Base-by-base conservation (phyloP, 2,888 invertebrate species). In the Galeopsomyia nigrocyanea region DNA sequence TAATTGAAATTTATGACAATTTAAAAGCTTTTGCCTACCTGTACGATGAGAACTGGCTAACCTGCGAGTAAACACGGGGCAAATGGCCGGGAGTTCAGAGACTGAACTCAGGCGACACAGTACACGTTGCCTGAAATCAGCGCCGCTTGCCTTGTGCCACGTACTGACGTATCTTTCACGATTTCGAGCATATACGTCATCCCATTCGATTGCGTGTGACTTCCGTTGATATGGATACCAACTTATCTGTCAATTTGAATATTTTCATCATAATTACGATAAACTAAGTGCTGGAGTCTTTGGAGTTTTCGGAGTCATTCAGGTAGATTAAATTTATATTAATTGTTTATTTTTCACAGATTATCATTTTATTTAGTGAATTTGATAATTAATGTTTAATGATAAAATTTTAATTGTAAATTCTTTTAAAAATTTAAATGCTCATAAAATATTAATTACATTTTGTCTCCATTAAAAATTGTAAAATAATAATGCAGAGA, bases 61-160 rank as follows among this genome's bases (percentile, higher is more conserved):
- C 73, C 75, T 73, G 65, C 31, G 68, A 57, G 47, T 66, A 65
- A 71, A 70, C 60, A 62, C 58, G 73, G 53, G 49, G 62, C 51
- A 66, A 73, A 75, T 70, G 73, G 70, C 68, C 71, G 71, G 57
- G 75, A 39, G 22, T 60, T 61, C 7, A n/a, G n/a, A n/a, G n/a
- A n/a, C 61, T 71, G 50, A 14, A 49, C 39, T 57, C 50, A 10
- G 31, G 21, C 19, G n/a, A 46, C 10, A 68, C 19, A 62, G 68
- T 64, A 67, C 73, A 75, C n/a, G n/a, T 19, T 39, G 16, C 39
- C 64, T 68, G 66, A 67, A 83, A 82, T 80, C 79, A 79, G 80
- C 81, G 78, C 81, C 77, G 67, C 74, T 77, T 78, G 71, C 61
- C 7, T n/a, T 67, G 72, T 84, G 84, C 84, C 84, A 84, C 84